Evolutionary conservation across 1,140 invertebrate species (phyloP), one percentile per base, ranked within the genome.

Genomic region (Psix sp.): DNA sequence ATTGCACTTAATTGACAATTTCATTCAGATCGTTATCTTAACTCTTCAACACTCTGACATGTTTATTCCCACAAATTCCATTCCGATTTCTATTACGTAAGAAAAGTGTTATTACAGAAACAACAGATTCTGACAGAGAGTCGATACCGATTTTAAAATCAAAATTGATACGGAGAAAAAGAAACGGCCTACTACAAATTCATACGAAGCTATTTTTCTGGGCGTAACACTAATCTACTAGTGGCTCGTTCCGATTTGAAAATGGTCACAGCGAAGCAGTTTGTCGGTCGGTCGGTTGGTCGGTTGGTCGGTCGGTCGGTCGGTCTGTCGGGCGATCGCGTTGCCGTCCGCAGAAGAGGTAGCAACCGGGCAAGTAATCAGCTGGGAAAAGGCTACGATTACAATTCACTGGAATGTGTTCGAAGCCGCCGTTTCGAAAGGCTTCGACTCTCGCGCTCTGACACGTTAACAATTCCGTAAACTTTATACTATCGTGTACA

Each of bases 371-470:
- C 72, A 74, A 66, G 70, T 82, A 77, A 83, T 80, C 79, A 77
- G 62, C 57, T 73, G 72, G 78, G 80, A 82, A 84, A 77, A 79
- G 74, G 77, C 77, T 73, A 46, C 77, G 77, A 84, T 82, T 81
- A 84, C 79, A 82, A 83, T 81, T 78, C 77, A 73, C 65, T 77
- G 82, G 80, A 84, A 84, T 84, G 82, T 74, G 77, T 79, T 79
- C 79, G 80, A 77, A 80, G 65, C 71, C 52, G 73, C 56, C 74
- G 71, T 83, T 82, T 80, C 80, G 78, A 82, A 82, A 83, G 80
- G 74, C 79, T 80, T 78, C 82, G 75, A 74, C 77, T 80, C 78
- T 60, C 65, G 21, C 48, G 43, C 56, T 51, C 26, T 43, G 20
- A 11, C 40, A 40, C 46, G 39, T 70, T 17, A 51, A 52, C 40